Base-by-base conservation (phyloP, 2,113 vertebrate species). In the Salvelinus sp. region DNA sequence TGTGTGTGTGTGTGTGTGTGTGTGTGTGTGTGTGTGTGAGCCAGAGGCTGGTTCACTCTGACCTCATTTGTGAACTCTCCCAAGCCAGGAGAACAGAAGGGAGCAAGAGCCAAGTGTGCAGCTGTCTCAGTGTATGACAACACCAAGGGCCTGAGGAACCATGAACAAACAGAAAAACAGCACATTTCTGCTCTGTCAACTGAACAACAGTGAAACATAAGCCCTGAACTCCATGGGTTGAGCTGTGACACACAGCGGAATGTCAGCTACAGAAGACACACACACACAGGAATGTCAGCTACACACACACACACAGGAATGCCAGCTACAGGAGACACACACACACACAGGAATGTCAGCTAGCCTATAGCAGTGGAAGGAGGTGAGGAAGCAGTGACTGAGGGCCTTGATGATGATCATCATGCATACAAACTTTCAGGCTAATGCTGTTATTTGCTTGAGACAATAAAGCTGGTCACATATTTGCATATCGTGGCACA, bases 401-500 rank as follows among this genome's bases (percentile, higher is more conserved):
- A 65, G 58, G 58, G n/a, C 58, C 5, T 10, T 14, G 7, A 79
- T 12, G 2, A 79, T 82, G 74, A 65, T 79, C 80, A 66, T 73
- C 78, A 76, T 58, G 81, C 76, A 48, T 74, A 76, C 77, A 81
- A 83, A 85, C 80, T 3, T 44, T 72, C 66, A 27, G 71, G 77
- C 69, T 77, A 77, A 50, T 7, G 44, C 50, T 7, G 67, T 69
- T 82, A 81, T 85, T 84, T 78, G 73, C 77, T 18, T 70, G 72
- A 84, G 78, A 90, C 79, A 83, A 70, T 76, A 76, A 85, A 83
- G 85, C 85, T 58, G 74, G 79, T 71, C 76, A 57, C 76, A 72
- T 77, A 90, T 92, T 90, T 91, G 86, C 88, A 89, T 91, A 80
- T 80, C 69, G 76, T 70, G 50, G 72, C 7, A 68, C 83, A 81